Evolutionary conservation across 2,888 invertebrate species (phyloP), one percentile per base, ranked within the genome.

Genomic region (Caenorhabditis sp.): DNA sequence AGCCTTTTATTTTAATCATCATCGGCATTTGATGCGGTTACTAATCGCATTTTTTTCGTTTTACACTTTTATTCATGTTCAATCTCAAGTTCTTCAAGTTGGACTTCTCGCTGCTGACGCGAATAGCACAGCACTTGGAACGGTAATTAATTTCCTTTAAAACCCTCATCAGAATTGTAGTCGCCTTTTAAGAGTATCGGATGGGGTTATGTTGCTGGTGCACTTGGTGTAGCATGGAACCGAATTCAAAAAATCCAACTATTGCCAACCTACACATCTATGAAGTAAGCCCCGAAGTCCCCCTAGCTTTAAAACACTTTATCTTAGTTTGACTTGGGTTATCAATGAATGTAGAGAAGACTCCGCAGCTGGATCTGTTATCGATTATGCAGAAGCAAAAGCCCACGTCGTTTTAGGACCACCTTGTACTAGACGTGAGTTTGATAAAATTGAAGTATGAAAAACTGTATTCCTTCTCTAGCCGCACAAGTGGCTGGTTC

Each of bases 351-450:
- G 81, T 49, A 43, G 63, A 8, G 79, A 78, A 52, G 65, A 74
- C 10, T 26, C 56, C 20, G 68, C 75, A 12, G 67, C 73, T 8
- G 75, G 76, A 10, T 61, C 70, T 0, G 60, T 81, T 1, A 70
- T 80, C 25, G 70, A 80, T 31, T 77, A 68, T 56, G 64, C 64
- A 7, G 62, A 76, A 49, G 50, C 60, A 2, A 27, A 70, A 12
- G 70, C 69, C 12, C 72, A 81, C 38, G 77, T 81, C 3, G 66
- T 81, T 5, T 38, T 81, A 3, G 81, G 81, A 53, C 81, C 81
- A 10, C 67, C 78, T 1, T 81, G 81, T 57, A 66, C 72, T 31
- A 23, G 70, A 64, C 70, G 81, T 81, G 62, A 57, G 64, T 59
- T 17, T 12, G n/a, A n/a, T n/a, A n/a, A n/a, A n/a, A n/a, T n/a